phyloP scores from a whole-genome alignment of 2,113 vertebrate species.

The Varanus salvator region DNA sequence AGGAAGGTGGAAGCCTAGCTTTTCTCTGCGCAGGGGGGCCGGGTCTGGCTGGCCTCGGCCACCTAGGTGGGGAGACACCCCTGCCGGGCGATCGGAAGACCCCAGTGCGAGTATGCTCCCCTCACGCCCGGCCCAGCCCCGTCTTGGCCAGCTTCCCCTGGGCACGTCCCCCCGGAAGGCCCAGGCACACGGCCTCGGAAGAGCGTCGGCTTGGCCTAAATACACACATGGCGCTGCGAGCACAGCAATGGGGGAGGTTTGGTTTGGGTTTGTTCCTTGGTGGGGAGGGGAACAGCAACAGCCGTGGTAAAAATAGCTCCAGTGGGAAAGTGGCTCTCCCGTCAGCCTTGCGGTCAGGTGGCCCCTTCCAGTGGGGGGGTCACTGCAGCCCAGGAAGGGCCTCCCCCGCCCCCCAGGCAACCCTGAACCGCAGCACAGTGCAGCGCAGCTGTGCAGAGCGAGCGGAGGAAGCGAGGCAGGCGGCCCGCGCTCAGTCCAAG shows the following conservation, averaged over 20 bases:
- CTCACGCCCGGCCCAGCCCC: neutral
- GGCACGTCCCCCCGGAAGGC: neutral
- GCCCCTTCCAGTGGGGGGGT: neutral
- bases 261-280: neutral
- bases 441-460: fast-evolving
- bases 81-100: neutral
- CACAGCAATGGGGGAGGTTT: neutral
- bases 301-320: neutral
- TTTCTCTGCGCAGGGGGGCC: no score
- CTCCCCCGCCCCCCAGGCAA: no score
- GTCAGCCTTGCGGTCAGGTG: neutral
- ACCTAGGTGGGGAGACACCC: neutral
- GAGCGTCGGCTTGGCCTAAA: neutral
- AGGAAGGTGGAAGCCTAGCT: no score
- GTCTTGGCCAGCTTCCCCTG: neutral
- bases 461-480: neutral
- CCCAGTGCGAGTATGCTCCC: neutral
- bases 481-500: no score
- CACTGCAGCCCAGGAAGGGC: neutral
- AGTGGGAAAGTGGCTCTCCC: neutral
- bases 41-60: no score
- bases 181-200: neutral
- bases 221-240: neutral
- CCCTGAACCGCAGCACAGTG: neutral
- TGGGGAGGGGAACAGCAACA: neutral